Percentiles rank a stretch among this genome's conserved stretches.
phyloP scores from a whole-genome alignment of 2,888 invertebrate species.

The Embidobia sp. region DNA sequence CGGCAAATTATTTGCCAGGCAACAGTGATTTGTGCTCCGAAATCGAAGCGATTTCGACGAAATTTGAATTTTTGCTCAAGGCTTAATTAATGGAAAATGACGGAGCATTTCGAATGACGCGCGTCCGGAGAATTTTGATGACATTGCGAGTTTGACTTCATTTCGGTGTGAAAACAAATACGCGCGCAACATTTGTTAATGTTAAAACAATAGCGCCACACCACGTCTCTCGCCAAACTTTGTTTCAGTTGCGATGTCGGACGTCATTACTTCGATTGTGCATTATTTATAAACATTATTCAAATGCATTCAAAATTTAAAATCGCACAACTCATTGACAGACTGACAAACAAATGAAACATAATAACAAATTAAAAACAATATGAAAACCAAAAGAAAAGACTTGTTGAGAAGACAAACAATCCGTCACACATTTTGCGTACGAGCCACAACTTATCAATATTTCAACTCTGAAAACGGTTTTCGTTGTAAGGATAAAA shows the following conservation, averaged over 20 bases:
- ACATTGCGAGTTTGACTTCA: constrained; percentile 24
- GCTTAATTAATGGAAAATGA: constrained; percentile 39
- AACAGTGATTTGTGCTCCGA: neutral
- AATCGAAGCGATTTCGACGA: neutral
- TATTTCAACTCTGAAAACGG: too few species aligned
- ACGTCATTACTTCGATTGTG: too few species aligned
- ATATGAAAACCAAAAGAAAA: too few species aligned
- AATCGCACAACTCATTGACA: too few species aligned
- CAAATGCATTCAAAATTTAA: too few species aligned
- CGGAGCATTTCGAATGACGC: constrained; percentile 18
- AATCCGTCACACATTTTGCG: too few species aligned
- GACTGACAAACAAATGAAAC: too few species aligned
- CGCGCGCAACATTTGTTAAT: constrained; percentile 9
- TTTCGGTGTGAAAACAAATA: constrained; percentile 10
- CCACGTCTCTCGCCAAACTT: neutral
- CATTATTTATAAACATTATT: too few species aligned
- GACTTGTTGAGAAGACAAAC: too few species aligned
- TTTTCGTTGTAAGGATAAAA: too few species aligned
- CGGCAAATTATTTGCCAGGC: neutral
- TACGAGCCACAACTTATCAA: too few species aligned
- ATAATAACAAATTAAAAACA: too few species aligned
- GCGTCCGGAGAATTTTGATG: constrained; percentile 21
- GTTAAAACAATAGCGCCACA: constrained; percentile 16
- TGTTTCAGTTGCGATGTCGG: neutral
- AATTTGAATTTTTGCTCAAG: constrained; percentile 23